Base-by-base conservation (phyloP, 2,113 vertebrate species). In the Sturnus vulgaris region DNA sequence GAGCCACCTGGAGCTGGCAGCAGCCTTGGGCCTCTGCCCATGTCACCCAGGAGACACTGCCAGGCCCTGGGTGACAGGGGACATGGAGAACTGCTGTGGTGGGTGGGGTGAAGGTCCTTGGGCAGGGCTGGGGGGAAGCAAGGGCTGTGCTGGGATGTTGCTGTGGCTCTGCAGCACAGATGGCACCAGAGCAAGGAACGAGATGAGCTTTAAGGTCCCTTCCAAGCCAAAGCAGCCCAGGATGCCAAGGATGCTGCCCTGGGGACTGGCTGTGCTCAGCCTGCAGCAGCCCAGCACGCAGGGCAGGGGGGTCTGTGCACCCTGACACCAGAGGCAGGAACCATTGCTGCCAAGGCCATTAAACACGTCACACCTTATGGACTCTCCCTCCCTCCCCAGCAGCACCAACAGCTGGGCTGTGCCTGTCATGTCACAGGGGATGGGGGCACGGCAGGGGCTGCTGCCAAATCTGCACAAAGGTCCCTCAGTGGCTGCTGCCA, bases 341-440 rank as follows among this genome's bases (percentile, higher is more conserved):
- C n/a, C 1, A 2, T 3, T 56, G 44, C 57, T 47, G 56, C n/a
- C 65, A 40, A 28, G 24, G 64, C 39, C 13, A 57, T 15, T 23
- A 10, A 10, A n/a, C 21, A 24, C 33, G 6, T 15, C 65, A 10
- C 4, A 1, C 3, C 19, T 39, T 21, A 18, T 2, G 39, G 53
- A 64, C 13, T 5, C 31, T 66, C 69, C 61, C 40, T 84, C 39
- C 69, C 59, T 5, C 63, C 5, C 73, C 37, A 31, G 20, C 82
- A 63, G 52, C 0, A 15, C 6, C 47, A 30, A 30, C 79, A 37
- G 21, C 33, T 5, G 76, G 53, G 37, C 81, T 89, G 11, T 0
- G 33, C 33, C 76, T 1, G 1, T 0, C 1, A 9, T 19, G 44
- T 1, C 0, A 3, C 10, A 23, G 5, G 3, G 59, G 21, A 35